These are phyloP conservation scores for Metridium senile DNA, from an alignment of 92 coral and sea anemone species.

Conservation along the genomic window DNA sequence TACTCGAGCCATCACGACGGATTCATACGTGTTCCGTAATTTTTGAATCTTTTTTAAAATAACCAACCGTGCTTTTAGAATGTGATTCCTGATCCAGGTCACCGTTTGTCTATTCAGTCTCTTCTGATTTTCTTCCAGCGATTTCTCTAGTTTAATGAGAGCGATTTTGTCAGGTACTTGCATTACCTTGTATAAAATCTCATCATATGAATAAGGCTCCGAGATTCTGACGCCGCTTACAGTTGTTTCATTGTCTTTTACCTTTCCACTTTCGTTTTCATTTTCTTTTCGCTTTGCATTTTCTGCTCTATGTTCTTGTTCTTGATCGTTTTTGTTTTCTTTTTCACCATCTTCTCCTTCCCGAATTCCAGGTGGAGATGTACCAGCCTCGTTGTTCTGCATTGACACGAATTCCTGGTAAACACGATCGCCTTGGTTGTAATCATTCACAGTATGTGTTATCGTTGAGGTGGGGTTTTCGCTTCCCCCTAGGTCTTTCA, in stretches of 20 bases:
- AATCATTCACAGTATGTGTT: neutral
- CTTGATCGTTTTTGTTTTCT: neutral
- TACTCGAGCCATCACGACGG: neutral
- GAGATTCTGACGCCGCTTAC: too few species aligned
- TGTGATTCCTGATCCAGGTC: constrained; percentile 7
- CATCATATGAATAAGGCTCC: neutral
- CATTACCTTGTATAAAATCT: neutral
- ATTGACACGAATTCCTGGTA: neutral
- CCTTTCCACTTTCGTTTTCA: neutral
- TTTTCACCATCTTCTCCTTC: neutral
- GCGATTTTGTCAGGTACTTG: neutral
- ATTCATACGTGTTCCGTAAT: neutral
- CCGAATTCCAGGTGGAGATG: neutral
- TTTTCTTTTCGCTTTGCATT: neutral
- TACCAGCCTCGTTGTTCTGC: neutral
- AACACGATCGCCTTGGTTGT: constrained; percentile 25
- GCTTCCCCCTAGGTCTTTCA: neutral
- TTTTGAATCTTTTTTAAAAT: neutral
- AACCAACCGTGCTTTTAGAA: neutral
- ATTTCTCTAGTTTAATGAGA: neutral
- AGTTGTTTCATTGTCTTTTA: too few species aligned
- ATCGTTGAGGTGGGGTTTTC: neutral
- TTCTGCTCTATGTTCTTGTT: neutral
- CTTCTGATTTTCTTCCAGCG: constrained; percentile 13
- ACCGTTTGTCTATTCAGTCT: constrained; percentile 3